A percentile compares a stretch with the other conserved stretches of the same genome.
These are phyloP conservation scores for Cephonodes hylas DNA, from an alignment of 2,888 invertebrate species.

Conservation along the genomic window DNA sequence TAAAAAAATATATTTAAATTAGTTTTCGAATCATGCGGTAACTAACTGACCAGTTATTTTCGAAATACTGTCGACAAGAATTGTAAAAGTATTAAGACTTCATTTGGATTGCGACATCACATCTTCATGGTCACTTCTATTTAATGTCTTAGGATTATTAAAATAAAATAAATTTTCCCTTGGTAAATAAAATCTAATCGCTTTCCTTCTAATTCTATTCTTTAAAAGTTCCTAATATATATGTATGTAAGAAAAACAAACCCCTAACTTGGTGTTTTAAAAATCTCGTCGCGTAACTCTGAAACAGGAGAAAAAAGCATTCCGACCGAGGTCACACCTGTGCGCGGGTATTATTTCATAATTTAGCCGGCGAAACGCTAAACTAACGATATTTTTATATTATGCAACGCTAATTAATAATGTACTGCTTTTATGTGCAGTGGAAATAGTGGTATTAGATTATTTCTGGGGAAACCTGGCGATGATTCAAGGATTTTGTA, in stretches of 20 bases:
- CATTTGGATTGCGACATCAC: too few species aligned
- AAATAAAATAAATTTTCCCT: too few species aligned
- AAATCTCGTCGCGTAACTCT: conserved; percentile 6
- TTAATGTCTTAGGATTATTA: too few species aligned
- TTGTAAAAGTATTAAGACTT: too few species aligned
- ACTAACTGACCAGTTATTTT: too few species aligned
- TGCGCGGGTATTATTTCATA: conserved; percentile 54
- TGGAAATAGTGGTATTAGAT: background rate
- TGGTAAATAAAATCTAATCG: too few species aligned
- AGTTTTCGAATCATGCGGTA: too few species aligned
- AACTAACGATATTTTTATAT: conserved; percentile 53
- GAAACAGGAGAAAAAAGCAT: conserved; percentile 25
- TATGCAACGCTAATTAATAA: conserved; percentile 22
- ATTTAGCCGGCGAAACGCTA: conserved; percentile 44
- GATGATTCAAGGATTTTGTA: too few species aligned
- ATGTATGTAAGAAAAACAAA: background rate
- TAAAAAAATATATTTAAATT: too few species aligned
- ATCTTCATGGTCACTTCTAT: too few species aligned
- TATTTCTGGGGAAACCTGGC: background rate
- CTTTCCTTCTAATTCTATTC: too few species aligned
- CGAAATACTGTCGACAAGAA: too few species aligned
- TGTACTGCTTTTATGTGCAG: background rate
- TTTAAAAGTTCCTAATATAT: background rate
- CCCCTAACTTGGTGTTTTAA: background rate
- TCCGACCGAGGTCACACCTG: conserved; percentile 51